Evolutionary conservation across 92 coral and sea anemone species (phyloP).

Genomic region (Pocillopora grandis): DNA sequence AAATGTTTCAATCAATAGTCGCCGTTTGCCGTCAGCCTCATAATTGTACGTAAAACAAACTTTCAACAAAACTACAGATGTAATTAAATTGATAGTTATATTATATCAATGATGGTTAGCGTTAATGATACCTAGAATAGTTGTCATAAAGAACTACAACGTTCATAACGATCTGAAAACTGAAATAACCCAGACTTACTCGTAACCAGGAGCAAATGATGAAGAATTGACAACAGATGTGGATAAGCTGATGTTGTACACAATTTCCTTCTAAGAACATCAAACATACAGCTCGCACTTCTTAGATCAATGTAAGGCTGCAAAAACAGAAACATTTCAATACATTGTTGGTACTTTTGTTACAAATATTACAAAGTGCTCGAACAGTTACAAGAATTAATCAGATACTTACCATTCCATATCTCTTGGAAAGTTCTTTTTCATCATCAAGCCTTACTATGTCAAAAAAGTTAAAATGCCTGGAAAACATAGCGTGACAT

Average conservation of each 20-base stretch:
- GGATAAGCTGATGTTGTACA: conserved; percentile 93
- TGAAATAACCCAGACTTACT: conserved; percentile 58
- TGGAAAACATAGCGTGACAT: conserved; percentile 9
- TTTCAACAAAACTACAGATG: no score
- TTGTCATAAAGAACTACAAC: neutral
- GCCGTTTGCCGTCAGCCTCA: no score
- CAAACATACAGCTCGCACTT: conserved; percentile 95
- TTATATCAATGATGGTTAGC: no score
- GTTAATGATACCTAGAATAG: neutral
- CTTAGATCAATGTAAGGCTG: conserved; percentile 95
- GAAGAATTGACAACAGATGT: conserved; percentile 88
- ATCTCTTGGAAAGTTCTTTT: conserved; percentile 85
- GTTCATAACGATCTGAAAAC: neutral
- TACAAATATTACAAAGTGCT: neutral
- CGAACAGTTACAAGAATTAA: no score
- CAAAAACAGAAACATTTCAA: conserved; percentile 13
- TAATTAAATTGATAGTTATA: no score
- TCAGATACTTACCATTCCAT: conserved; percentile 79
- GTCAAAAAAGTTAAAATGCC: conserved; percentile 96
- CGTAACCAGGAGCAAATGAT: conserved; percentile 86
- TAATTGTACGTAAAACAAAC: no score
- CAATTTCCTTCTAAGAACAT: conserved; percentile 80
- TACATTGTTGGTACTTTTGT: neutral
- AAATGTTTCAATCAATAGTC: no score
- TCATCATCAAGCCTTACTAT: conserved; percentile 92